Evolutionary conservation across 2,888 invertebrate species (phyloP).

Genomic region (Cataglyphis cursor): DNA sequence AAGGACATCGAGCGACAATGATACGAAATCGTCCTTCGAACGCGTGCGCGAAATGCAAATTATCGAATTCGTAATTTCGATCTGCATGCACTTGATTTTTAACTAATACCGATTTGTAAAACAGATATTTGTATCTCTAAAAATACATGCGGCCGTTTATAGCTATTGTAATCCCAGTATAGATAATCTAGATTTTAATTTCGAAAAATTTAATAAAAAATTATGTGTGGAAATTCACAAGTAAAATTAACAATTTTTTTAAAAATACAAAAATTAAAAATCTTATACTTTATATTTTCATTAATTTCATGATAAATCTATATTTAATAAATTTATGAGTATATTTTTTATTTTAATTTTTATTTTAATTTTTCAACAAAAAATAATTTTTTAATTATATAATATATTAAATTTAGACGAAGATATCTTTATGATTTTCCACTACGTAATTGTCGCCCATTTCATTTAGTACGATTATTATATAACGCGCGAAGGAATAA

Average conservation of each 20-base stretch:
- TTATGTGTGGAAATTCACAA: neutral
- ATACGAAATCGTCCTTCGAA: conserved; percentile 31
- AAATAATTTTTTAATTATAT: neutral
- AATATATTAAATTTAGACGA: neutral
- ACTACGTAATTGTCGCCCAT: neutral
- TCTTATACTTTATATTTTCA: neutral
- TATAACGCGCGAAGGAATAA: conserved; percentile 36
- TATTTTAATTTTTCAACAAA: neutral
- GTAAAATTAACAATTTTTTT: neutral
- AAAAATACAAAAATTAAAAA: neutral
- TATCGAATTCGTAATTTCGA: neutral
- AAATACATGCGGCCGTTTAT: conserved; percentile 4
- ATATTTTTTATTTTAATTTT: neutral
- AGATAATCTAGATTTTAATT: neutral
- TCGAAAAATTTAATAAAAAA: neutral
- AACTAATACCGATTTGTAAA: neutral
- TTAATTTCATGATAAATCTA: neutral
- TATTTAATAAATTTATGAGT: neutral
- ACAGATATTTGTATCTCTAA: conserved; percentile 11
- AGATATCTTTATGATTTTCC: neutral
- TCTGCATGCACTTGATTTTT: neutral
- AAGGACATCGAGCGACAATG: conserved; percentile 22
- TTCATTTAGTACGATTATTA: conserved; percentile 41
- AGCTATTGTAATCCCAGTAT: neutral
- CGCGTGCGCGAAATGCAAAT: neutral